phyloP scores from a whole-genome alignment of 1,140 invertebrate species.

The Papilio polytes region DNA sequence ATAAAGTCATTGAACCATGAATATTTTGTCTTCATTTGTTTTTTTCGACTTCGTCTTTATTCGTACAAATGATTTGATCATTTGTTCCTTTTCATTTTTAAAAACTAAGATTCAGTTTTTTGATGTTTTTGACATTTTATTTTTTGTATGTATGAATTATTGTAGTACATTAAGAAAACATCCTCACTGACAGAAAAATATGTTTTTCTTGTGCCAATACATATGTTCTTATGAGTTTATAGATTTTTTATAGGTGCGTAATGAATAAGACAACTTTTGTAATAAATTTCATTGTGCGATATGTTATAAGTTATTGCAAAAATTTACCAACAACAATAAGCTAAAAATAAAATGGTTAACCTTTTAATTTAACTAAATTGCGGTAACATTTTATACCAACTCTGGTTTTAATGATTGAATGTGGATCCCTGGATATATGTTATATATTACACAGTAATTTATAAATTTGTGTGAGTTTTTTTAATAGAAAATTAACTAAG shows the following conservation, averaged over 20 bases:
- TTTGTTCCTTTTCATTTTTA: not conserved
- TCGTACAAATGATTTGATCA: not conserved
- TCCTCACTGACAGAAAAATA: not conserved
- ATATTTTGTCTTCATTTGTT: not conserved
- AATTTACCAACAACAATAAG: not conserved
- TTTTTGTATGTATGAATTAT: not conserved
- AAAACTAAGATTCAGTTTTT: not conserved
- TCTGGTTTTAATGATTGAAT: too few relatives aligned
- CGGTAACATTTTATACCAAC: too few relatives aligned
- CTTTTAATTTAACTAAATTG: too few relatives aligned
- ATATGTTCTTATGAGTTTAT: not conserved
- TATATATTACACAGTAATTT: too few relatives aligned
- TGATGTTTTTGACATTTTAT: not conserved
- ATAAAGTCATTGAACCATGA: slow-evolving; percentile 23
- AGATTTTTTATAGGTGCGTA: not conserved
- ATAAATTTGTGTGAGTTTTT: too few relatives aligned
- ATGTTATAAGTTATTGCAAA: not conserved
- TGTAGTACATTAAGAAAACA: not conserved
- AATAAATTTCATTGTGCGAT: not conserved
- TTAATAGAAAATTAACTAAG: too few relatives aligned
- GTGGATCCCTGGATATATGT: too few relatives aligned
- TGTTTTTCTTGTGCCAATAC: not conserved
- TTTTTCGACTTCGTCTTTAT: not conserved
- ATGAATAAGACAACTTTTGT: not conserved
- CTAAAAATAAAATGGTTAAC: not conserved